Conservation (phyloP, 2,113 vertebrate species). For the Poecile atricapillus region DNA sequence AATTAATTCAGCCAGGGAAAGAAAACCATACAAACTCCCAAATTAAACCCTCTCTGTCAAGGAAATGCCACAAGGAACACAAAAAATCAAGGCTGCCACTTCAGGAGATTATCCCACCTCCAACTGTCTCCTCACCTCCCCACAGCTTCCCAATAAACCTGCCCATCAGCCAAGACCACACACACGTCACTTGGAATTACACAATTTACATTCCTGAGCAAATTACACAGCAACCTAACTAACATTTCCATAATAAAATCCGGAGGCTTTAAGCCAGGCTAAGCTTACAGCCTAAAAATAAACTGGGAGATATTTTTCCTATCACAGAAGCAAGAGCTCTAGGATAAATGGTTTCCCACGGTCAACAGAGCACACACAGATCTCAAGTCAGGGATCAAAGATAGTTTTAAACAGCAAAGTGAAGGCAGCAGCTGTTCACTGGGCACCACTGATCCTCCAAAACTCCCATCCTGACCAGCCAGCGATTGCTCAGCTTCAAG, state of each 20-base stretch:
- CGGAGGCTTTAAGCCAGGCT: neutral
- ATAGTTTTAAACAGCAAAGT: rapidly evolving
- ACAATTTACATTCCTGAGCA: neutral
- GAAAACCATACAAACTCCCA: neutral
- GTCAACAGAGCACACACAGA: rapidly evolving
- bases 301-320: neutral
- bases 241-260: neutral
- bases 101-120: neutral
- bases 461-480: too few relatives aligned
- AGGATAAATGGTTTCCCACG: neutral
- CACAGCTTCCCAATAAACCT: neutral
- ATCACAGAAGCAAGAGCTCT: neutral
- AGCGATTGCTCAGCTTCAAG: rapidly evolving
- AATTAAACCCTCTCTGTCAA: rapidly evolving
- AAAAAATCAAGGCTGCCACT: neutral
- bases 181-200: neutral
- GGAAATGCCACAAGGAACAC: neutral
- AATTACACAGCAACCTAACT: rapidly evolving
- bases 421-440: neutral
- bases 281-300: neutral
- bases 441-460: rapidly evolving
- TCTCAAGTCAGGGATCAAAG: rapidly evolving
- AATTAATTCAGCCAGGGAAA: rapidly evolving
- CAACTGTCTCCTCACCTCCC: rapidly evolving
- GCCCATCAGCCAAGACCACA: neutral